phyloP scores from a whole-genome alignment of 2,888 invertebrate species.

The Watsonalla binaria region DNA sequence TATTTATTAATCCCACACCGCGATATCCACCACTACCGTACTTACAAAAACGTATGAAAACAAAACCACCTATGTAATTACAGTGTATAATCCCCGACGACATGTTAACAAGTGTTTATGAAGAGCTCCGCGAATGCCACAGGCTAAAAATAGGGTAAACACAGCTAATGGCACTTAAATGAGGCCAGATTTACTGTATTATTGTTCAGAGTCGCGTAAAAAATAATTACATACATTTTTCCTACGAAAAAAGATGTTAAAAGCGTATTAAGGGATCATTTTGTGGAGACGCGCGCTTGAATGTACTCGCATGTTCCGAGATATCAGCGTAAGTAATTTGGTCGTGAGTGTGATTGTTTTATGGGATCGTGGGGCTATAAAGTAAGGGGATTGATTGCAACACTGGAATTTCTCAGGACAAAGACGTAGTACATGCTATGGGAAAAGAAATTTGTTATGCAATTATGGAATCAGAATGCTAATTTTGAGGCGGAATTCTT shows the following conservation, averaged over 20 bases:
- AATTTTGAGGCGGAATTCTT: neutral
- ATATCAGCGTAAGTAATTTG: neutral
- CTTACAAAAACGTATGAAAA: constrained; percentile 28
- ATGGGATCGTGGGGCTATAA: neutral
- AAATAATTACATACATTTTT: constrained; percentile 30
- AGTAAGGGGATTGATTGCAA: neutral
- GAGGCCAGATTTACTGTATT: constrained; percentile 45
- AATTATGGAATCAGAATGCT: neutral
- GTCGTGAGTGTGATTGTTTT: neutral
- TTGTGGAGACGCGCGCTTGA: constrained; percentile 19
- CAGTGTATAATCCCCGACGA: constrained; percentile 16
- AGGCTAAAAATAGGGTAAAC: constrained; percentile 27
- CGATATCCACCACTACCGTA: neutral
- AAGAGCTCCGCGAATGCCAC: constrained; percentile 7
- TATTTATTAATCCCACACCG: neutral
- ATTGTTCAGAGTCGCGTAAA: constrained; percentile 31
- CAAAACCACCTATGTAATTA: constrained; percentile 28
- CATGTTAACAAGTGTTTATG: constrained; percentile 23
- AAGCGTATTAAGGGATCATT: constrained; percentile 33
- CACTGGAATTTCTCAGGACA: neutral
- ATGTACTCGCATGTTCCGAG: constrained; percentile 10
- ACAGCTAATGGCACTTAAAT: constrained; percentile 50
- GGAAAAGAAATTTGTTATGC: neutral
- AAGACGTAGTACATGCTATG: neutral
- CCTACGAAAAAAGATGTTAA: constrained; percentile 10